Evolutionary conservation across 2,888 invertebrate genomes (phyloP), one percentile per base, ranked within the genome.

Genomic region (Tetranychus piercei): DNA sequence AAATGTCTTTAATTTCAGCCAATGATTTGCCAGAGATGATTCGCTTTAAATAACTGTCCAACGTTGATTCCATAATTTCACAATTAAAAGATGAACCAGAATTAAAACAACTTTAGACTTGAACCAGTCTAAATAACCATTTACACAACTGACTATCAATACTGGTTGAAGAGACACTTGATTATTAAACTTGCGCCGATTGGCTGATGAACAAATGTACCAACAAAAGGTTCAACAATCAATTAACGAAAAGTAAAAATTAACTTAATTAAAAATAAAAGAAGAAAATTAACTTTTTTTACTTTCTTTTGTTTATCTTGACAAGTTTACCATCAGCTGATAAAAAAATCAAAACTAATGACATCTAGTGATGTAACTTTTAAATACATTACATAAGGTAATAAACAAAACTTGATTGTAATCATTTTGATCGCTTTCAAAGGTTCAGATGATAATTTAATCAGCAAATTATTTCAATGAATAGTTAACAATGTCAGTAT

Each of bases 11-110:
- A 11, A 23, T 23, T 11, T 20, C 69, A 23, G 20, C 20, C 22
- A 69, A 69, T 7, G 69, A 69, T 69, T 69, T 69, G 11, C 69
- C 69, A 69, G 34, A 20, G 22, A 69, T 23, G 11, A 69, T 69
- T 11, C 69, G n/a, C 55, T 55, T 55, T 55, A 55, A 15, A 55
- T 55, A 55, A 55, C 15, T 55, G 9, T 55, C 55, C 55, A 55
- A 15, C 2, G 55, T 55, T 3, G 55, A 55, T 6, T 34, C 34
- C 34, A 34, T 34, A 34, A 34, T 34, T 34, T 34, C 34, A 34
- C 34, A 34, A 34, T 34, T 34, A 34, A 34, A 34, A 34, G 34
- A 34, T 34, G 34, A 34, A 34, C 34, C 34, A 34, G 0, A 34
- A 34, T 34, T 34, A 34, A 34, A 34, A 34, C 34, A 34, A 34